phyloP scores from a whole-genome alignment of 2,888 invertebrate species.

The Parnassius glacialis region DNA sequence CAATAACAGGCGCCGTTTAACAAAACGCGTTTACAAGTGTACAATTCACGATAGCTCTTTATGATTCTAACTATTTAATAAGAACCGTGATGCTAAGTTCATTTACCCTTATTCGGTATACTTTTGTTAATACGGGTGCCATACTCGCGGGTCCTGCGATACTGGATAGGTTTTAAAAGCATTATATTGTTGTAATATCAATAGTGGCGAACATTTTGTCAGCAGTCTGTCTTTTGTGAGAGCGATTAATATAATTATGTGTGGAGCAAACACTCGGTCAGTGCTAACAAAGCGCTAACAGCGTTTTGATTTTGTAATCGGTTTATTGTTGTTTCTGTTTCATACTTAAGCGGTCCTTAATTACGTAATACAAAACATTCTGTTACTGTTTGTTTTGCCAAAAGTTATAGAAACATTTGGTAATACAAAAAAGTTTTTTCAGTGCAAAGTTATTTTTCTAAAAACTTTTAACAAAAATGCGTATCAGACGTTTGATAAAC shows the following conservation, averaged over 20 bases:
- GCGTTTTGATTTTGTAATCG: constrained; percentile 33
- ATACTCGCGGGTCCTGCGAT: constrained; percentile 46
- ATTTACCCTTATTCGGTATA: constrained; percentile 40
- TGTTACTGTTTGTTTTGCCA: not conserved
- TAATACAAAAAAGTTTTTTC: too few relatives aligned
- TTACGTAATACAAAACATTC: not conserved
- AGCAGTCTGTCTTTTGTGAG: constrained; percentile 66
- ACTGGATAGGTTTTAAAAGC: constrained; percentile 72
- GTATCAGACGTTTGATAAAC: too few relatives aligned
- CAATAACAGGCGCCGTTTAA: constrained; percentile 76
- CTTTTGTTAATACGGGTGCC: constrained; percentile 34
- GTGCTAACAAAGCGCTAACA: constrained; percentile 33
- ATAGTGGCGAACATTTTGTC: constrained; percentile 75
- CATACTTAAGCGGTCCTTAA: not conserved
- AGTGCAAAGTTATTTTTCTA: too few relatives aligned
- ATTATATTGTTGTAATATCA: constrained; percentile 77
- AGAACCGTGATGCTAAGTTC: constrained; percentile 54
- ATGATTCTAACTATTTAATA: constrained; percentile 63
- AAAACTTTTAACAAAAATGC: too few relatives aligned
- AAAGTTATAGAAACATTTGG: too few relatives aligned
- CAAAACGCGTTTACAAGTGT: constrained; percentile 78
- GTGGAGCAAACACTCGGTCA: constrained; percentile 49
- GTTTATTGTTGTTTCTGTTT: constrained; percentile 14
- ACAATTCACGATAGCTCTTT: constrained; percentile 78
- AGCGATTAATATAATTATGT: constrained; percentile 72